phyloP scores from a whole-genome alignment of 53 echinoderm and acorn worm genomes.

The Holothuria leucospilota region DNA sequence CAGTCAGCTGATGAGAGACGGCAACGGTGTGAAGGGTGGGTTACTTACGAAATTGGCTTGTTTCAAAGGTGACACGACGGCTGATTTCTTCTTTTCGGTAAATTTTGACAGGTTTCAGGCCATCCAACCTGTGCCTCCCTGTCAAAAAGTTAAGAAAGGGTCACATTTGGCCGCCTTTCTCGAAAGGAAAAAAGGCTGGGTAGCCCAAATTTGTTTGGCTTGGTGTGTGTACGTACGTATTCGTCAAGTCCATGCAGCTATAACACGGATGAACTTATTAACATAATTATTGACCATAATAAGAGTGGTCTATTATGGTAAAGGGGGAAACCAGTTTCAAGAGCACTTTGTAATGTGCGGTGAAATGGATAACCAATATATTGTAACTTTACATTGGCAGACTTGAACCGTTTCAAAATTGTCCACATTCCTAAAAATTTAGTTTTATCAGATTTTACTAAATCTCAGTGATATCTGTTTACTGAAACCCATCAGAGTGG shows the following conservation, averaged over 20 bases:
- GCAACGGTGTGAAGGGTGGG: conserved; percentile 26
- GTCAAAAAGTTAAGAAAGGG: background rate
- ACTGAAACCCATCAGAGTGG: too few relatives aligned
- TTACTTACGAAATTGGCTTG: conserved; percentile 39
- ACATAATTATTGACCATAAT: conserved; percentile 44
- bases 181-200: conserved; percentile 15
- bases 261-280: conserved; percentile 41
- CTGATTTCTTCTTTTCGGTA: conserved; percentile 14
- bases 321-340: background rate
- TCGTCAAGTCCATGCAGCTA: background rate
- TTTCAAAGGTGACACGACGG: conserved; percentile 16
- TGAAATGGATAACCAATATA: too few relatives aligned
- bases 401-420: too few relatives aligned
- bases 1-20: conserved; percentile 39
- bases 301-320: conserved; percentile 3
- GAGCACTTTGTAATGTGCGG: too few relatives aligned
- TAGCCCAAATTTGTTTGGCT: conserved; percentile 22
- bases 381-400: too few relatives aligned
- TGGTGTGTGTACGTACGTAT: conserved; percentile 14
- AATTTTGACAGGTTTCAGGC: conserved; percentile 9
- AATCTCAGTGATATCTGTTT: too few relatives aligned
- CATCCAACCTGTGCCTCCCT: conserved; percentile 26
- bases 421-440: too few relatives aligned
- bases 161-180: background rate
- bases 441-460: too few relatives aligned